phyloP scores from a whole-genome alignment of 2,888 invertebrate genomes.

The Drosophila antonietae region DNA sequence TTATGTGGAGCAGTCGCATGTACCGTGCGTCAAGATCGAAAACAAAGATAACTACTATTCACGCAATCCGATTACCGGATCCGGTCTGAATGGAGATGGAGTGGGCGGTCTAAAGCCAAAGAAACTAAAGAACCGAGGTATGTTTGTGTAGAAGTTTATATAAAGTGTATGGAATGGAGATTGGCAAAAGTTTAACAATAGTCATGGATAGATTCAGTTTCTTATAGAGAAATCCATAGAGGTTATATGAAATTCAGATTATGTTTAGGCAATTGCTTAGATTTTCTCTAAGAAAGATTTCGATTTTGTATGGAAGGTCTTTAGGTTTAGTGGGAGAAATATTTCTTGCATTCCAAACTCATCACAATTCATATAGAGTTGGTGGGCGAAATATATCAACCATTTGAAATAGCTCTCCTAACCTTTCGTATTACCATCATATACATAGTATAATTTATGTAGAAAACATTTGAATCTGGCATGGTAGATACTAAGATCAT shows the following conservation, averaged over 20 bases:
- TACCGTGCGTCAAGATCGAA: slow-evolving; percentile 29
- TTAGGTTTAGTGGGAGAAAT: neutral
- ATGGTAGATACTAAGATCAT: too few relatives aligned
- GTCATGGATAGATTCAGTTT: neutral
- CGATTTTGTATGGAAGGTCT: neutral
- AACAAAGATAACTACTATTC: slow-evolving; percentile 12
- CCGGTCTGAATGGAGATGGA: slow-evolving; percentile 53
- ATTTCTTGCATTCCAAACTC: too few relatives aligned
- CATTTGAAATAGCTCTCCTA: too few relatives aligned
- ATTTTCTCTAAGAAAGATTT: neutral
- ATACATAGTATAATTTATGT: too few relatives aligned
- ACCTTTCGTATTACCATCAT: too few relatives aligned
- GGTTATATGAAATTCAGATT: neutral
- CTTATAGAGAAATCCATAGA: too few relatives aligned
- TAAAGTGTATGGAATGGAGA: neutral
- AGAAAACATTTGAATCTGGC: too few relatives aligned
- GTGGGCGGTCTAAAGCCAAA: slow-evolving; percentile 45
- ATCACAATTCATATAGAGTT: too few relatives aligned
- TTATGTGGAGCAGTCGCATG: slow-evolving; percentile 5
- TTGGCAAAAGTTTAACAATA: neutral
- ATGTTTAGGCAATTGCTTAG: neutral
- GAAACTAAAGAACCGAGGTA: slow-evolving; percentile 50
- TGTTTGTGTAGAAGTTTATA: neutral
- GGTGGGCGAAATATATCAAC: too few relatives aligned
- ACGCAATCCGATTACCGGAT: slow-evolving; percentile 61